Base-by-base conservation (phyloP, 2,797 vertebrate genomes). In the Falco cherrug region DNA sequence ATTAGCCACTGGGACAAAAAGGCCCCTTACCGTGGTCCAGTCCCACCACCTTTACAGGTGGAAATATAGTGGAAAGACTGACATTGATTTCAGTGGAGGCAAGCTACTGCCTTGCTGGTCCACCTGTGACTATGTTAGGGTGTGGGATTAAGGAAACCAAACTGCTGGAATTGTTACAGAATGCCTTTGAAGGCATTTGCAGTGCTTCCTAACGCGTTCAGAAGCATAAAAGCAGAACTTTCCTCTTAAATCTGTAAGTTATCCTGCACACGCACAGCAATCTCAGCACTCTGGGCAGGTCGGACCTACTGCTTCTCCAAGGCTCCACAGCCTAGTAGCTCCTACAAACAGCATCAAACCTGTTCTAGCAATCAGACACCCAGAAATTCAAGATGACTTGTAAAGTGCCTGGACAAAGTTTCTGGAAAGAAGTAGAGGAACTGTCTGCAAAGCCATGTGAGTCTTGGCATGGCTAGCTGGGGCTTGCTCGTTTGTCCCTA, bases 241-340 rank as follows among this genome's bases (percentile, higher is more conserved):
- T 22, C 26, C 45, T 56, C 54, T 51, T 29, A 68, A 39, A 33
- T 47, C 28, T 8, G 25, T 14, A 22, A 90, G 24, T 11, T 28
- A 29, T 8, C n/a, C 26, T 39, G 33, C 68, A 47, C 0, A 0
- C 5, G 15, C 2, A 6, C 29, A 39, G 48, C 43, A 31, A 54
- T 45, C 54, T 31, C 39, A 45, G 39, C 31, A 19, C 20, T 10
- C 53, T 11, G 16, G n/a, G 64, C 16, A 83, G 19, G 21, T 1
- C 71, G 43, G 18, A 57, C 17, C 35, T 21, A 11, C 21, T 20
- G 54, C 26, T 68, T 25, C 29, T 1, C 4, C 6, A 37, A 60
- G 31, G 29, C 17, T 63, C 21, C 56, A 33, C 18, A 80, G 37
- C n/a, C 39, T 10, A 9, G 24, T 3, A 79, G 53, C 47, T 87